Evolutionary conservation across 2,797 vertebrate genomes (phyloP), one percentile per base, ranked within the genome.

Genomic region (Acipenser ruthenus): DNA sequence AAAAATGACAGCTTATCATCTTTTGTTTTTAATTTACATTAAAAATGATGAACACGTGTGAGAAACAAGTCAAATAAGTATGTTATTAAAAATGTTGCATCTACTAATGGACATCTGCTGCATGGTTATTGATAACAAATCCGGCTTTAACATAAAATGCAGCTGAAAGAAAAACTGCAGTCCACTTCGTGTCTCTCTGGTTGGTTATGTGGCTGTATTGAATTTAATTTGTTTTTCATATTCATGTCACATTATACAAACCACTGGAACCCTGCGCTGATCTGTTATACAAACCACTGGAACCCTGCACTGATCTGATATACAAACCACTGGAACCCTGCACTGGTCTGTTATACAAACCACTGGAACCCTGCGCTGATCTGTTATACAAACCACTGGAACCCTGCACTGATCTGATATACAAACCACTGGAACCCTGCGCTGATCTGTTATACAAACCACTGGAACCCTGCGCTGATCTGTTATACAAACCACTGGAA

Each of bases 361-460:
- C 76, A 77, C 73, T 13, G 72, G 79, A 80, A 80, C 77, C 72
- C 75, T 77, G 79, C 23, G 3, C 23, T 37, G 23, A 2, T 37
- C 23, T 37, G 23, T 77, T 75, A 79, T 78, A 72, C 76, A 76
- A 70, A 79, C 70, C 76, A 77, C 73, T 13, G 72, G 79, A 80
- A 80, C 77, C 72, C 75, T 77, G 79, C 4, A 23, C 23, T 37
- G 23, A 79, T 78, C 73, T 18, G 15, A 18, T 18, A 18, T 18
- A 18, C 76, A 76, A 70, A 79, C 70, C 76, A 77, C 73, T 13
- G 72, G 79, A 80, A 80, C 77, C 72, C 75, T 77, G 79, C 2
- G 23, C 23, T 37, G 23, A 37, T 37, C 76, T 18, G 15, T 18
- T 18, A 18, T 18, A 18, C 15, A 76, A 70, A 79, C 70, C 76